These are phyloP conservation scores for Gonocerus acuteangulatus DNA, from an alignment of 2,888 invertebrate species.

Conservation along the genomic window DNA sequence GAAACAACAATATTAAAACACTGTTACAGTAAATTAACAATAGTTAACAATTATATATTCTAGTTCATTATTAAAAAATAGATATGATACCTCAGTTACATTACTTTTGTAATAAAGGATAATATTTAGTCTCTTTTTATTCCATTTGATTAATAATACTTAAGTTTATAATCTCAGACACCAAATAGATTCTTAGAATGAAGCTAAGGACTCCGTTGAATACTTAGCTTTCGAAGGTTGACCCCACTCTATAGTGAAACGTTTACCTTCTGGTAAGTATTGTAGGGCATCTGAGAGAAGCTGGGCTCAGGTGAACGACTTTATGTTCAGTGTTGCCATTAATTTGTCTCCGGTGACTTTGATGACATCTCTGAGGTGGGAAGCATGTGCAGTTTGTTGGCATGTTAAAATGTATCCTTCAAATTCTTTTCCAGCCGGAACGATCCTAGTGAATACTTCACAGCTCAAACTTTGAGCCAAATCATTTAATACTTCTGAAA, in stretches of 20 bases:
- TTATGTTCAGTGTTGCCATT: constrained; percentile 31
- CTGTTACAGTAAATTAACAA: too few relatives aligned
- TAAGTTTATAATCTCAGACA: too few relatives aligned
- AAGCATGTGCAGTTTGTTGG: constrained; percentile 54
- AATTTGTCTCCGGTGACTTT: constrained; percentile 40
- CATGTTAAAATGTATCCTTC: constrained; percentile 45
- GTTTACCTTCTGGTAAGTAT: constrained; percentile 14
- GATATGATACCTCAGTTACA: too few relatives aligned
- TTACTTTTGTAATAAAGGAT: too few relatives aligned
- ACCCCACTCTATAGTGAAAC: constrained; percentile 16
- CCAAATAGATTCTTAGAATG: too few relatives aligned
- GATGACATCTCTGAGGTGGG: constrained; percentile 53
- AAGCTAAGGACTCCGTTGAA: too few relatives aligned
- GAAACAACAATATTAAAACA: too few relatives aligned
- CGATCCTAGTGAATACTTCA: constrained; percentile 45
- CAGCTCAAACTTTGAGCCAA: constrained; percentile 46
- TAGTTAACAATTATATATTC: too few relatives aligned
- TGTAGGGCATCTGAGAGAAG: constrained; percentile 20
- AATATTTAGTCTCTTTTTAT: too few relatives aligned
- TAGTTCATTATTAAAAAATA: too few relatives aligned
- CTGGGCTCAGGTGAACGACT: constrained; percentile 44
- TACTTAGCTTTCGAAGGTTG: constrained; percentile 1
- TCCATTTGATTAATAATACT: too few relatives aligned
- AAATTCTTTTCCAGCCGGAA: constrained; percentile 43
- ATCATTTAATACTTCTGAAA: constrained; percentile 46